These are phyloP conservation scores for Pherbina coryleti DNA, from an alignment of 2,888 invertebrate species.

Conservation along the genomic window DNA sequence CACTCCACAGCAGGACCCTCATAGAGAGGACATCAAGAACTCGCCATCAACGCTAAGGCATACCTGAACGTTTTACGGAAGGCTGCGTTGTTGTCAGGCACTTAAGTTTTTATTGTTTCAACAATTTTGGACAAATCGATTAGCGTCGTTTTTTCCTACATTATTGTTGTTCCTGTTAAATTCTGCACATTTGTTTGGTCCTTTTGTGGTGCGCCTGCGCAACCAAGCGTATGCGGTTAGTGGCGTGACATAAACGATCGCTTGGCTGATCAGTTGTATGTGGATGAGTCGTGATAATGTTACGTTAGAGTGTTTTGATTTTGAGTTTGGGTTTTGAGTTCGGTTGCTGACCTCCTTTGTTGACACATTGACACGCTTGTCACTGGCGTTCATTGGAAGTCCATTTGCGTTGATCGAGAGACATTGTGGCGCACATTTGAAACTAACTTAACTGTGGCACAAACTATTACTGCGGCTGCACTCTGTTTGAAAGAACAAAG, in stretches of 20 bases:
- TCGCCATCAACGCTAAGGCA: not conserved
- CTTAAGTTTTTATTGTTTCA: constrained; percentile 20
- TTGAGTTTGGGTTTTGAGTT: not conserved
- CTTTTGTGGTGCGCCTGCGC: constrained; percentile 7
- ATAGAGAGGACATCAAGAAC: not conserved
- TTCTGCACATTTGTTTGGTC: not conserved
- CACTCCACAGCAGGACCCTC: not conserved
- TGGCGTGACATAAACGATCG: not conserved
- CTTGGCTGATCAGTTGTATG: not conserved
- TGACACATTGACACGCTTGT: constrained; percentile 34
- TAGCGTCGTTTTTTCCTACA: constrained; percentile 12
- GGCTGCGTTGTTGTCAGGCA: constrained; percentile 2
- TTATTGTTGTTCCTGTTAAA: not conserved
- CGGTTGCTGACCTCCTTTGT: constrained; percentile 34
- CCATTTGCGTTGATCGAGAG: not conserved
- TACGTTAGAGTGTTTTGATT: constrained; percentile 32
- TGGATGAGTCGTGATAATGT: not conserved
- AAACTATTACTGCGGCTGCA: too few relatives aligned
- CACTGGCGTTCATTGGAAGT: constrained; percentile 5
- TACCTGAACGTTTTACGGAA: not conserved
- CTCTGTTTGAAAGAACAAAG: not conserved
- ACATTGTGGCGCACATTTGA: not conserved
- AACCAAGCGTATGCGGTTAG: constrained; percentile 25
- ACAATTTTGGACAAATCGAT: constrained; percentile 32
- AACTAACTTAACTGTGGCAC: too few relatives aligned